These are phyloP conservation scores for Melinaea marsaeus DNA, from an alignment of 2,888 invertebrate species.

Conservation along the genomic window DNA sequence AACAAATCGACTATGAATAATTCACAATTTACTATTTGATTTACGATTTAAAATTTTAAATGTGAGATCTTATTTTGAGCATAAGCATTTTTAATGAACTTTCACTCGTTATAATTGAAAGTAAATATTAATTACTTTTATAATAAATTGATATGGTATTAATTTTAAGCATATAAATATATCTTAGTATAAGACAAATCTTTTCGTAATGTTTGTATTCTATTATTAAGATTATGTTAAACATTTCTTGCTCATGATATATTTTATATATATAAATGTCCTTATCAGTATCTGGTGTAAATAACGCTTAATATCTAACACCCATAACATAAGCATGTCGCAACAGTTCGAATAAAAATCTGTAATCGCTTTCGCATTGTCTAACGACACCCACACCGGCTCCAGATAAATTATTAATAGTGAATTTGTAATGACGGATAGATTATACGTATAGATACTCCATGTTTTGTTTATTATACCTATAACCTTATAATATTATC, in stretches of 20 bases:
- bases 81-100: background rate
- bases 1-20: conserved; percentile 49
- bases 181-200: no score
- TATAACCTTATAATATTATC: background rate
- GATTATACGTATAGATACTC: conserved; percentile 38
- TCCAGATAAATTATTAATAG: conserved; percentile 76
- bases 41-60: conserved; percentile 12
- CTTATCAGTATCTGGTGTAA: background rate
- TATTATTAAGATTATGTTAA: no score
- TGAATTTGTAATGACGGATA: conserved; percentile 70
- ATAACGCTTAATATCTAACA: conserved; percentile 11
- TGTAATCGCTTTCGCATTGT: conserved; percentile 62
- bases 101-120: background rate
- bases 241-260: no score
- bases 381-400: conserved; percentile 64
- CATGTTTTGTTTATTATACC: conserved; percentile 22
- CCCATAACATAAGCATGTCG: conserved; percentile 35
- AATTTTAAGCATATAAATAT: no score
- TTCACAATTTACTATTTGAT: conserved; percentile 28
- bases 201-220: no score
- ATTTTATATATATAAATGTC: background rate
- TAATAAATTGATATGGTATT: no score
- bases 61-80: conserved; percentile 3
- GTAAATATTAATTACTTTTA: background rate
- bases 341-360: conserved; percentile 58